Base-by-base conservation (phyloP, 2,888 invertebrate genomes). In the Blomia tropicalis region DNA sequence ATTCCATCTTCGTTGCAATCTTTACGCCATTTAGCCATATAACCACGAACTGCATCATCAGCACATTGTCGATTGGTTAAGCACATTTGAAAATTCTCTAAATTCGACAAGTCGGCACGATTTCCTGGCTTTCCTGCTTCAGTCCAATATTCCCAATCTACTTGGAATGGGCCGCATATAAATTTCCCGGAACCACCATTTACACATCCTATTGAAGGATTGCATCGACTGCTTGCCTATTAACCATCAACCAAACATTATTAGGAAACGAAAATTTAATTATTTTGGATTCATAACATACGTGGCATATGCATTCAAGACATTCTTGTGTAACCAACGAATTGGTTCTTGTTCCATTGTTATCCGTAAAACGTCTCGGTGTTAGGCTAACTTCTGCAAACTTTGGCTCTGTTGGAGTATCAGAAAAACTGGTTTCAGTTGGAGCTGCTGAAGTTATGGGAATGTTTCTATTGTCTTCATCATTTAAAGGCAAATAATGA, bases 121-220 rank as follows among this genome's bases (percentile, higher is more conserved):
- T 56, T 79, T 19, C 79, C 78, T 1, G 76, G 72, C 71, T 84
- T 85, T 29, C 84, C 85, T 51, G 81, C 79, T 71, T 90, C 89
- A 0, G 83, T 76, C 89, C 89, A 90, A 72, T 89, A 90, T 0
- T 82, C 82, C 85, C 86, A 86, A 2, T 88, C 87, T 69, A 89
- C 85, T 64, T 81, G 79, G 76, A 87, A 89, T 31, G 87, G 79
- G 1, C 89, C 89, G 70, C 89, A 89, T 47, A 82, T 79, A 56
- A 67, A 67, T 2, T 44, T 47, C 1, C 60, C 63, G 2, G 43
- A 36, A 0, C 66, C 67, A 62, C 84, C 82, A 0, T 82, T 83
- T 1, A 76, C 75, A 69, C 87, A 87, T 19, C 74, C 71, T 1
- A 74, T 69, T 0, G 79, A 80, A 23, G 69, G 66, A 65, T 72